These are phyloP conservation scores for Thalpophila matura DNA, from an alignment of 2,888 invertebrate genomes.

Conservation along the genomic window DNA sequence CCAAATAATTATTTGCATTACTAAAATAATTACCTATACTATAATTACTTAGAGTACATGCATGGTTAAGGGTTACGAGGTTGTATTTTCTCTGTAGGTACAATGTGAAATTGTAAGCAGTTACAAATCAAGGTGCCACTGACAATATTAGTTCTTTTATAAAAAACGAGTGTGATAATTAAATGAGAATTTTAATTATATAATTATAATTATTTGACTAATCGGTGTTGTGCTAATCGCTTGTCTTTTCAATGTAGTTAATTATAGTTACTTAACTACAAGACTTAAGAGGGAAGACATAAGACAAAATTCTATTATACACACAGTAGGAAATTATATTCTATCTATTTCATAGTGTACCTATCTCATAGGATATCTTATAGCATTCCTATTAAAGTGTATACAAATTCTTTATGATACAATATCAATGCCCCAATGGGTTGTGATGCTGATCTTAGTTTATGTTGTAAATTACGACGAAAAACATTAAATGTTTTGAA, in stretches of 20 bases:
- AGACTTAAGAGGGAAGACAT: slow-evolving; percentile 63
- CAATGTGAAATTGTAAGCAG: slow-evolving; percentile 65
- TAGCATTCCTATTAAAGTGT: slow-evolving; percentile 53
- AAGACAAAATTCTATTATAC: slow-evolving; percentile 64
- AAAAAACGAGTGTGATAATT: slow-evolving; percentile 64
- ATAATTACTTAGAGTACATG: slow-evolving; percentile 45
- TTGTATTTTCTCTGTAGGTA: slow-evolving; percentile 56
- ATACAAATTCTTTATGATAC: slow-evolving; percentile 53
- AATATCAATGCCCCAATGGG: slow-evolving; percentile 61
- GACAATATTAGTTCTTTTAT: slow-evolving; percentile 85
- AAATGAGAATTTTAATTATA: slow-evolving; percentile 62
- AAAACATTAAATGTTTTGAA: slow-evolving; percentile 47
- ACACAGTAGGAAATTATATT: slow-evolving; percentile 60
- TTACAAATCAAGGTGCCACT: slow-evolving; percentile 81
- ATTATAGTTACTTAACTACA: slow-evolving; percentile 60
- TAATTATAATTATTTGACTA: slow-evolving; percentile 60
- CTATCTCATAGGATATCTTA: slow-evolving; percentile 58
- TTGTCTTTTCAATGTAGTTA: slow-evolving; percentile 63
- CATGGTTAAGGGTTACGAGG: slow-evolving; percentile 34
- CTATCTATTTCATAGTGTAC: slow-evolving; percentile 63
- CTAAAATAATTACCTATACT: slow-evolving; percentile 30
- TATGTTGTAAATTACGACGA: slow-evolving; percentile 29
- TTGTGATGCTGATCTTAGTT: slow-evolving; percentile 50
- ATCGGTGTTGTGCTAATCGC: slow-evolving; percentile 64
- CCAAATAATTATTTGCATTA: slow-evolving; percentile 34